Evolutionary conservation across 2,797 vertebrate species (phyloP), one percentile per base, ranked within the genome.

Genomic region (Anabas testudineus): DNA sequence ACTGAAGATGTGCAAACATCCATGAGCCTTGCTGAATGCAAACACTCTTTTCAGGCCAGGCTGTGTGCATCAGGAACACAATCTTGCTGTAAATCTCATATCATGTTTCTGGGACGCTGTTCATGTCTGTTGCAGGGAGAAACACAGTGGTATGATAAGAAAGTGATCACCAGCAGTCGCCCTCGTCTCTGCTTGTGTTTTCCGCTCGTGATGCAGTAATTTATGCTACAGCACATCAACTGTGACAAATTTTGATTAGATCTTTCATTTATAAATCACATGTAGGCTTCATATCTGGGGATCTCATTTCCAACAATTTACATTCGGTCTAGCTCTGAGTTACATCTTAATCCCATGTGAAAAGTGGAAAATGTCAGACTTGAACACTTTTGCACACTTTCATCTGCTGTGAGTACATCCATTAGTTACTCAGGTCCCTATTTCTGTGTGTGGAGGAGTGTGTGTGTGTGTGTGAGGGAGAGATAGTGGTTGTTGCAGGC

Each of bases 341-440:
- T 61, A 57, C 54, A 59, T 68, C 67, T 75, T 39, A 45, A 71
- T 67, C 47, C 61, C 73, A 60, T 1, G 26, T 19, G 72, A 56
- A 75, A 48, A 21, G 22, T 64, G 68, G 30, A 19, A 77, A 80
- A 82, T 71, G 76, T 78, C 71, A 68, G 68, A n/a, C 64, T 45
- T 46, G 15, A 57, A 46, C 52, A 49, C 24, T 58, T 73, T 48
- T 47, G 24, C 16, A 9, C 55, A 55, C 37, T 53, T 67, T 71
- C 46, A 55, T 78, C 78, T 56, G 69, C 42, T 10, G 32, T 3
- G 28, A 9, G 55, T 69, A 43, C 28, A 52, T 41, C 36, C n/a
- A 36, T 58, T 64, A 71, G 48, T 67, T 32, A 10, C 56, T 58
- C 47, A 18, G 42, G 47, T 76, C 21, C 74, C 68, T 61, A 39